These are phyloP conservation scores for Heteromurus nitidus DNA, from an alignment of 2,888 invertebrate genomes.

Conservation along the genomic window DNA sequence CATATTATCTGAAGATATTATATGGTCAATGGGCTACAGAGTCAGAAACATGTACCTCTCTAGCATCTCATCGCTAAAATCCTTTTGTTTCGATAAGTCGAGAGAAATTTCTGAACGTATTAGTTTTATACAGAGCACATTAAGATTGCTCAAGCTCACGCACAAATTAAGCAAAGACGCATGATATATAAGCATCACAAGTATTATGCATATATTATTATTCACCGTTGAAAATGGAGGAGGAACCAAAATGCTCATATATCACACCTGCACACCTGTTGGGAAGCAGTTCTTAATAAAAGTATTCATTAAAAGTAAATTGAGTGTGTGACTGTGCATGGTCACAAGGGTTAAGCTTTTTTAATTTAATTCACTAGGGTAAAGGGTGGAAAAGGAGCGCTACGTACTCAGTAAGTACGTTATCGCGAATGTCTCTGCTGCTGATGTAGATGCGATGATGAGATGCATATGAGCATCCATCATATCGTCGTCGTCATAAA, in stretches of 20 bases:
- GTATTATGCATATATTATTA: too few relatives aligned
- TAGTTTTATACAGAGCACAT: too few relatives aligned
- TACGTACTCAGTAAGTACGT: neutral
- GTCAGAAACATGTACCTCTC: too few relatives aligned
- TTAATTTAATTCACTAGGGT: constrained; percentile 43
- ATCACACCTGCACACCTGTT: neutral
- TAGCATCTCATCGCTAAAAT: too few relatives aligned
- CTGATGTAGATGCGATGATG: too few relatives aligned
- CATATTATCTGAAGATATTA: too few relatives aligned
- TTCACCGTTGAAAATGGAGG: too few relatives aligned
- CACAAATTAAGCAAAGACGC: too few relatives aligned
- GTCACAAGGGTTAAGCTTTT: constrained; percentile 41
- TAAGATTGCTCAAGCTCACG: too few relatives aligned
- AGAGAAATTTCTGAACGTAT: too few relatives aligned
- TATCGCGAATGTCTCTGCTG: constrained; percentile 10
- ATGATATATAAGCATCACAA: too few relatives aligned
- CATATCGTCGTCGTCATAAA: neutral
- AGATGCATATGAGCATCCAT: neutral
- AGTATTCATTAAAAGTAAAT: constrained; percentile 27
- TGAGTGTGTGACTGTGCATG: constrained; percentile 13
- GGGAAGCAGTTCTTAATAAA: neutral
- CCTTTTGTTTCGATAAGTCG: neutral
- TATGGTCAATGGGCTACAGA: too few relatives aligned
- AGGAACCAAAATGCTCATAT: neutral
- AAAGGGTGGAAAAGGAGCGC: constrained; percentile 37